A percentile compares a stretch with the other conserved stretches of the same genome.
phyloP scores from a whole-genome alignment of 2,113 vertebrate genomes.

The Astur gentilis region DNA sequence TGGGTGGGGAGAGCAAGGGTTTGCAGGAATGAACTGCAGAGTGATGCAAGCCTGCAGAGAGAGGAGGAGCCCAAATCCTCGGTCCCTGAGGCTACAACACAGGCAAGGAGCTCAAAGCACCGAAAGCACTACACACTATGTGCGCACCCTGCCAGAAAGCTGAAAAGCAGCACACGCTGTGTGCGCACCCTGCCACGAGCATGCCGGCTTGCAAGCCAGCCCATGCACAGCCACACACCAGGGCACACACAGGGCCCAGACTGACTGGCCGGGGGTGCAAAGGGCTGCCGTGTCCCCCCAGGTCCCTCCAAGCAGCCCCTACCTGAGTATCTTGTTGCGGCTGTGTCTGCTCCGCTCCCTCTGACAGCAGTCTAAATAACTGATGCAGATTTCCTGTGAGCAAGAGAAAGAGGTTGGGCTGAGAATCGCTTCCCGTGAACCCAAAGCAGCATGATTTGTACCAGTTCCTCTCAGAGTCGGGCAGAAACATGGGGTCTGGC shows the following conservation, averaged over 20 bases:
- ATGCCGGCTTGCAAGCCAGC: not conserved
- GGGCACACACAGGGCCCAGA: not conserved
- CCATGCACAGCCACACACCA: accelerated
- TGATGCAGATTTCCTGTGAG: constrained; percentile 95
- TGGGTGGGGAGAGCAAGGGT: not conserved
- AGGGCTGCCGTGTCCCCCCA: accelerated
- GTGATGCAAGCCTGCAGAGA: not conserved
- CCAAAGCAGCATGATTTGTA: not conserved
- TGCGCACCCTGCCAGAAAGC: not conserved
- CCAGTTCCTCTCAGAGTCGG: not conserved
- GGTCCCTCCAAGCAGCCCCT: not conserved
- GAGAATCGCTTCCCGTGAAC: accelerated
- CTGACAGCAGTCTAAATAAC: constrained; percentile 96
- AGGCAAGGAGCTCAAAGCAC: accelerated
- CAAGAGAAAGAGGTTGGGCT: not conserved
- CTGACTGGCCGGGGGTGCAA: not conserved
- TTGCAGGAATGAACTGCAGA: not conserved
- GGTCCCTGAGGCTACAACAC: not conserved
- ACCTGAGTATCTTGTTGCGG: constrained; percentile 95
- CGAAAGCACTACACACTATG: accelerated
- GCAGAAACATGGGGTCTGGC: not conserved
- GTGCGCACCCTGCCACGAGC: accelerated
- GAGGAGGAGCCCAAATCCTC: not conserved
- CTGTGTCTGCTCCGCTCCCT: constrained; percentile 92
- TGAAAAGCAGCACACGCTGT: accelerated